phyloP scores from a whole-genome alignment of 2,888 invertebrate species.

The Tanytarsus gracilentus region DNA sequence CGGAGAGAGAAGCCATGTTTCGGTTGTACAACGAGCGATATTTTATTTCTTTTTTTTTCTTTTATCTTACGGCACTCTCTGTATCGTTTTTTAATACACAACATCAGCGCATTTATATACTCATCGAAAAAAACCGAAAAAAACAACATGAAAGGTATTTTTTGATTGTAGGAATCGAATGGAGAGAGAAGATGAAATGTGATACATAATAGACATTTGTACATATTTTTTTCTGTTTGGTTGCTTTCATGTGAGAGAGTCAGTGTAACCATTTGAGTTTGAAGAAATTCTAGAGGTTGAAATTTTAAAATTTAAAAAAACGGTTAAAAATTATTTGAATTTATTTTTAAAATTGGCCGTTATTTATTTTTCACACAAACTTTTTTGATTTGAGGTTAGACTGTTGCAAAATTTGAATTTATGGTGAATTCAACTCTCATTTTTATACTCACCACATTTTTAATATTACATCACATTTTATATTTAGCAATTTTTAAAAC shows the following conservation, averaged over 20 bases:
- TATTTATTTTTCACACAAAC: too few species aligned
- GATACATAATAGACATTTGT: too few species aligned
- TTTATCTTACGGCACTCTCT: slow-evolving; percentile 17
- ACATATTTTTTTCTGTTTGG: background rate
- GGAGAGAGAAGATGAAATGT: slow-evolving; percentile 22
- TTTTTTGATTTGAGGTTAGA: too few species aligned
- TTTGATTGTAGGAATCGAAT: slow-evolving; percentile 18
- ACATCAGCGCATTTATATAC: background rate
- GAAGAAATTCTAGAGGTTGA: too few species aligned
- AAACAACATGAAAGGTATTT: background rate
- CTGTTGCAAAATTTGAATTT: too few species aligned
- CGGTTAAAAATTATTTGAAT: too few species aligned
- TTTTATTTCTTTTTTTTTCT: slow-evolving; percentile 18
- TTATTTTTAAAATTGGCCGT: too few species aligned
- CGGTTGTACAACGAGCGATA: slow-evolving; percentile 18
- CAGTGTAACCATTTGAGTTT: background rate
- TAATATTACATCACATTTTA: too few species aligned
- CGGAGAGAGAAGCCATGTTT: slow-evolving; percentile 29
- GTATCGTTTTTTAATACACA: background rate
- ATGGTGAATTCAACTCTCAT: too few species aligned
- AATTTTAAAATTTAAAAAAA: too few species aligned
- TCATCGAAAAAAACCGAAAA: background rate
- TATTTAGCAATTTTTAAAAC: too few species aligned
- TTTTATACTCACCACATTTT: too few species aligned
- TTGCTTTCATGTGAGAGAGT: background rate